Evolutionary conservation across 2,113 vertebrate species (phyloP), one percentile per base, ranked within the genome.

Genomic region (Myiagra hebetior): DNA sequence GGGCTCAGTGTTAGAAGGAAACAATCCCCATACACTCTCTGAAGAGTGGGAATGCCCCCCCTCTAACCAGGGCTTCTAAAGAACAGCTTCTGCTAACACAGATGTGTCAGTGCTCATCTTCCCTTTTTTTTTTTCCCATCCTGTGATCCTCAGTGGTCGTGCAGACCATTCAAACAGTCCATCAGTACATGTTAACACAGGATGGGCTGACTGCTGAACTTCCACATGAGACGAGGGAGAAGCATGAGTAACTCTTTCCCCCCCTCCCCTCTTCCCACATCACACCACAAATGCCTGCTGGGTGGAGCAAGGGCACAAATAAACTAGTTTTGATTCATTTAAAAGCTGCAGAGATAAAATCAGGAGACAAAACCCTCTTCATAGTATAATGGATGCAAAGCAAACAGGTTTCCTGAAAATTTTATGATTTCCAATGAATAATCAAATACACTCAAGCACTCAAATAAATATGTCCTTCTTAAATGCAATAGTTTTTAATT

Each of bases 401-500:
- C 35, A 93, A 77, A 88, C 18, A 79, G 7, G 19, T 78, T 90
- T 93, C 76, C 76, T 55, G 52, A 87, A 85, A n/a, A 42, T 68
- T 67, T 65, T 89, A 67, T 59, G 23, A 79, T 65, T 93, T 91
- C 65, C 64, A 78, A 44, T 23, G 46, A 92, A 94, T 72, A 80
- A 78, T 24, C 70, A 93, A 74, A 96, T 73, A 96, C 59, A 96
- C 53, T 93, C 68, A 88, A 76, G 19, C 67, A 92, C 52, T 95
- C 90, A 87, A 46, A 82, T 64, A 87, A 82, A 15, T 28, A 87
- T 3, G 27, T 64, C 55, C 76, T 74, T 89, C 87, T 92, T 28
- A 90, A 95, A 96, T 60, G 78, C 59, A 92, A 12, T 37, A 46
- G 16, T 73, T 77, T 92, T 90, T 77, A 85, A 70, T 86, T 86